Evolutionary conservation across 2,888 invertebrate genomes (phyloP).

Genomic region (Caenorhabditis panamensis): DNA sequence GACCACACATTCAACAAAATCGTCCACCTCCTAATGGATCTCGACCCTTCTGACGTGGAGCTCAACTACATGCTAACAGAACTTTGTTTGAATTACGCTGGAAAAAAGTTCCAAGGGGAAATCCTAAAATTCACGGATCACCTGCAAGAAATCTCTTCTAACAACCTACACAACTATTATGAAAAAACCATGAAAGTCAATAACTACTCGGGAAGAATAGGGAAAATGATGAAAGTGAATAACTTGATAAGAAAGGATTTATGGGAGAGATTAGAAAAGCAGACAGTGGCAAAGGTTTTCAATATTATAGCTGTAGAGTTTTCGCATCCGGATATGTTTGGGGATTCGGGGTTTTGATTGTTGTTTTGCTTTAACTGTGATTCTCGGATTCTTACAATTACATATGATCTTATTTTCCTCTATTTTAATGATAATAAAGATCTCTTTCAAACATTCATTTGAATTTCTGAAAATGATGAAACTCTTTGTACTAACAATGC

Average conservation of each 20-base stretch:
- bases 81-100: constrained; percentile 43
- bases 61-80: constrained; percentile 45
- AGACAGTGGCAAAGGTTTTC: constrained; percentile 28
- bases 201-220: constrained; percentile 25
- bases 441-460: neutral
- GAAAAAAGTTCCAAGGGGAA: constrained; percentile 33
- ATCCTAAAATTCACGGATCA: constrained; percentile 25
- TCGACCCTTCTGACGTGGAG: constrained; percentile 32
- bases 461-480: neutral
- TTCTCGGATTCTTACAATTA: too few relatives aligned
- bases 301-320: constrained; percentile 40
- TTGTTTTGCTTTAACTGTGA: too few relatives aligned
- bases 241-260: constrained; percentile 36
- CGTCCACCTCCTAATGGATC: constrained; percentile 19
- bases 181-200: neutral
- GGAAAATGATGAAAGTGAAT: constrained; percentile 42
- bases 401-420: too few relatives aligned
- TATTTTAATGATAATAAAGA: constrained; percentile 2
- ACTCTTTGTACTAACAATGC: neutral
- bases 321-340: constrained; percentile 50
- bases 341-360: constrained; percentile 32
- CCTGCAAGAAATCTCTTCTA: constrained; percentile 17
- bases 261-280: constrained; percentile 21
- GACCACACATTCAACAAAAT: constrained; percentile 28
- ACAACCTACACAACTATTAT: constrained; percentile 43